Evolutionary conservation across 2,113 vertebrate genomes (phyloP).

Genomic region (Oreochromis spilurus): DNA sequence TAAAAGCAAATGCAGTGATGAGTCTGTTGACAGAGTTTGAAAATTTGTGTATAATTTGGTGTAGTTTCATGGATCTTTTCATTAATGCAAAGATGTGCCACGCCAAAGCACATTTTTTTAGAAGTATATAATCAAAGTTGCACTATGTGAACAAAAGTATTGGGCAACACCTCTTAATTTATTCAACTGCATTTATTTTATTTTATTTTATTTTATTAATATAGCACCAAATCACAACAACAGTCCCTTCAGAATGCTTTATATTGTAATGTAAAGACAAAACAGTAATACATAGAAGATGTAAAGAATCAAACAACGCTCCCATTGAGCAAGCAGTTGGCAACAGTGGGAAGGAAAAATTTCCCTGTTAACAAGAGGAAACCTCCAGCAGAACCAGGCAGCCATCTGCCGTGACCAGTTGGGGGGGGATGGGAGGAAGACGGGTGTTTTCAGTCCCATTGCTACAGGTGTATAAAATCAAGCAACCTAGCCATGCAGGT

Average conservation of each 20-base stretch:
- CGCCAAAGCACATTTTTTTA: not conserved
- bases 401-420: not conserved
- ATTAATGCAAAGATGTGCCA: not conserved
- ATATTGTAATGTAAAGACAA: not conserved
- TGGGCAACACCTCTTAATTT: not conserved
- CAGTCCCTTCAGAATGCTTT: not conserved
- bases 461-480: not conserved
- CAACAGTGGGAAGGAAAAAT: not conserved
- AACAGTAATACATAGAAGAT: not conserved
- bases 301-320: not conserved
- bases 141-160: not conserved
- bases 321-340: not conserved
- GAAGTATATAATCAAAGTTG: not conserved
- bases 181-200: not conserved
- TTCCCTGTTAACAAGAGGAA: not conserved
- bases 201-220: not conserved
- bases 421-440: not conserved
- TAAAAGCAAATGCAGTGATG: not conserved
- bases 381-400: not conserved
- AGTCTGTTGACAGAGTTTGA: not conserved
- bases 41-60: too few species aligned
- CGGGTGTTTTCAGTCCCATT: not conserved
- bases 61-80: not conserved
- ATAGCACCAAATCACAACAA: not conserved
- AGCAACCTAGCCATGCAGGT: not conserved